Conservation (phyloP, 2,888 invertebrate species). For the Chrysodeixis includens region DNA sequence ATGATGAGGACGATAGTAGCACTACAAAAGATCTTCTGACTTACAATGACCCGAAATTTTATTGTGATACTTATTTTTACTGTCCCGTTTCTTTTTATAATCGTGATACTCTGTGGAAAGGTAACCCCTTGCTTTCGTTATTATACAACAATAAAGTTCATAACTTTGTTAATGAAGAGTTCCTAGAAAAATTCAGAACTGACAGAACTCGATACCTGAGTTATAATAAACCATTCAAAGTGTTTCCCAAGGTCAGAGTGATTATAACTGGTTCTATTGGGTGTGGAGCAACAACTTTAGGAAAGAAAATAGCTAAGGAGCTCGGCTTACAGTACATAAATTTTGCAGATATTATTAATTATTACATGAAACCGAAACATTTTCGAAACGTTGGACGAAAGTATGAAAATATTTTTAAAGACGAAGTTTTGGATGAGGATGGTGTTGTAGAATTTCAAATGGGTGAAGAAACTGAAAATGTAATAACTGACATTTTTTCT, state of each 20-base stretch:
- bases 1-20: conserved; percentile 65
- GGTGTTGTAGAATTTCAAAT: conserved; percentile 74
- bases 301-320: conserved; percentile 86
- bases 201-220: conserved; percentile 86
- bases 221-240: conserved; percentile 77
- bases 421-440: conserved; percentile 74
- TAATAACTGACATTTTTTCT: conserved; percentile 69
- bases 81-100: conserved; percentile 90
- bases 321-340: conserved; percentile 88
- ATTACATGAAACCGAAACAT: conserved; percentile 78
- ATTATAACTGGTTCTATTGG: conserved; percentile 89
- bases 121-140: conserved; percentile 87
- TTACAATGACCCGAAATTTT: conserved; percentile 74
- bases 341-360: conserved; percentile 79
- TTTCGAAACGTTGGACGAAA: conserved; percentile 80
- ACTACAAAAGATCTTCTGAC: conserved; percentile 66
- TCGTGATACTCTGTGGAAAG: conserved; percentile 89
- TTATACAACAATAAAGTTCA: conserved; percentile 88
- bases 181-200: conserved; percentile 83
- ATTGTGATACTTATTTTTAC: conserved; percentile 89
- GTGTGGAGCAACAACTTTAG: conserved; percentile 87
- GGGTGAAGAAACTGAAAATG: conserved; percentile 76
- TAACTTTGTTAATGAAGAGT: conserved; percentile 85
- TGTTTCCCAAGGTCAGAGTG: conserved; percentile 87
- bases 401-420: conserved; percentile 80